Conservation (phyloP, 2,113 vertebrate genomes). For the Chloropsis cyanopogon region DNA sequence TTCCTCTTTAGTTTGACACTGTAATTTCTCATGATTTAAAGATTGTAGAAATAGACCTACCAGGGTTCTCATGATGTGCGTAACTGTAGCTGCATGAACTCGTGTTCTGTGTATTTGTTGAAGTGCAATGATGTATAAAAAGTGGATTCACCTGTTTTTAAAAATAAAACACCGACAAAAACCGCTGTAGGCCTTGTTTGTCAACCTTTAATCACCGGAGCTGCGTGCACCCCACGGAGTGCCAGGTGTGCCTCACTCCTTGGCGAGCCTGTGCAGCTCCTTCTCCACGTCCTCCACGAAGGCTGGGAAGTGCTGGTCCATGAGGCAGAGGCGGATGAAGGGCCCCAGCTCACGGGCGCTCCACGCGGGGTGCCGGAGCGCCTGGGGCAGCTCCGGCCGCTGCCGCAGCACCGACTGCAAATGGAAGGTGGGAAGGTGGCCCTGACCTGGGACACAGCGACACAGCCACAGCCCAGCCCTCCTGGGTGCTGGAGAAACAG, state of each 20-base stretch:
- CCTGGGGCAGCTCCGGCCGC: constrained; percentile 52
- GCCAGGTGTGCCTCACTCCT: constrained; percentile 34
- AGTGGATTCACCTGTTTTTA: constrained; percentile 94
- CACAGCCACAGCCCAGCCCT: background rate
- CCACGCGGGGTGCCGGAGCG: constrained; percentile 54
- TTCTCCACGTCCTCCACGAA: constrained; percentile 89
- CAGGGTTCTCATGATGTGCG: constrained; percentile 80
- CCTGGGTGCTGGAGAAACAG: accelerated
- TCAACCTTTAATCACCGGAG: background rate
- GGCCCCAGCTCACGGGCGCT: constrained; percentile 69
- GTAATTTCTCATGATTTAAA: constrained; percentile 81
- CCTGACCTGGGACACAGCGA: accelerated
- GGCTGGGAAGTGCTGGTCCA: constrained; percentile 86
- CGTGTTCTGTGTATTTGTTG: constrained; percentile 90
- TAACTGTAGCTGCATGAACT: constrained; percentile 95
- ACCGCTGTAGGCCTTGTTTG: background rate
- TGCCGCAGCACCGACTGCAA: constrained; percentile 76
- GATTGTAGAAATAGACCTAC: constrained; percentile 83
- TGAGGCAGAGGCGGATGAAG: constrained; percentile 82
- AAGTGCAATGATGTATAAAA: constrained; percentile 92
- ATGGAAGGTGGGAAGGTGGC: background rate
- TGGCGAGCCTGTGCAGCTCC: constrained; percentile 77
- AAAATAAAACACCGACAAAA: constrained; percentile 86
- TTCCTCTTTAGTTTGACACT: constrained; percentile 82
- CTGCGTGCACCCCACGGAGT: accelerated